Conservation (phyloP, 2,888 invertebrate species). For the Cryptus armator region DNA sequence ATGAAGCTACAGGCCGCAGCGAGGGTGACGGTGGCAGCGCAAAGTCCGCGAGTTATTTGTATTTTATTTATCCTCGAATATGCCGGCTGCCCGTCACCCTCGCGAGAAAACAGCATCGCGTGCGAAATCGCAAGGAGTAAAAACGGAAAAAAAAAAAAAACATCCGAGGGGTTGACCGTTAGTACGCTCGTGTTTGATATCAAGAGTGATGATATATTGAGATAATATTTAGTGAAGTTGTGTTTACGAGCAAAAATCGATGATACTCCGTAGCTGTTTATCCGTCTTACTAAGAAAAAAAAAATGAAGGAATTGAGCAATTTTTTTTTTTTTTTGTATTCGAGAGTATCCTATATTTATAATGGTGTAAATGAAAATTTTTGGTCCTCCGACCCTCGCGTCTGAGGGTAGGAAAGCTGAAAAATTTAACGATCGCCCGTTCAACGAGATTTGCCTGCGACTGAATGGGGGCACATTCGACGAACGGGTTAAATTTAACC, state of each 20-base stretch:
- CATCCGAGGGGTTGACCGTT: slow-evolving; percentile 32
- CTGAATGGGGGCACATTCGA: slow-evolving; percentile 66
- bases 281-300: slow-evolving; percentile 13
- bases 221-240: slow-evolving; percentile 19
- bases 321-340: slow-evolving; percentile 60
- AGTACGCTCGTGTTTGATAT: slow-evolving; percentile 22
- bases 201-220: slow-evolving; percentile 19
- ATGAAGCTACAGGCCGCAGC: slow-evolving; percentile 36
- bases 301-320: slow-evolving; percentile 25
- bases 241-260: slow-evolving; percentile 40
- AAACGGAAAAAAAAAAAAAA: slow-evolving; percentile 36
- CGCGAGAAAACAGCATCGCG: slow-evolving; percentile 38
- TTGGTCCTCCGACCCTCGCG: background rate
- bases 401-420: background rate
- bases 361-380: slow-evolving; percentile 48
- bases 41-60: background rate
- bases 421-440: slow-evolving; percentile 43
- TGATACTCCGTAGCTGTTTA: slow-evolving; percentile 38
- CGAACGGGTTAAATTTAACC: slow-evolving; percentile 79
- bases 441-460: slow-evolving; percentile 47
- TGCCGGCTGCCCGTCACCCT: slow-evolving; percentile 49
- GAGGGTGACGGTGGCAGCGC: slow-evolving; percentile 54
- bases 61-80: slow-evolving; percentile 40
- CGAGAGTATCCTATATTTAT: slow-evolving; percentile 45
- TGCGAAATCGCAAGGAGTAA: slow-evolving; percentile 34